Conservation (phyloP, 2,888 invertebrate genomes). For the Patella pellucida region DNA sequence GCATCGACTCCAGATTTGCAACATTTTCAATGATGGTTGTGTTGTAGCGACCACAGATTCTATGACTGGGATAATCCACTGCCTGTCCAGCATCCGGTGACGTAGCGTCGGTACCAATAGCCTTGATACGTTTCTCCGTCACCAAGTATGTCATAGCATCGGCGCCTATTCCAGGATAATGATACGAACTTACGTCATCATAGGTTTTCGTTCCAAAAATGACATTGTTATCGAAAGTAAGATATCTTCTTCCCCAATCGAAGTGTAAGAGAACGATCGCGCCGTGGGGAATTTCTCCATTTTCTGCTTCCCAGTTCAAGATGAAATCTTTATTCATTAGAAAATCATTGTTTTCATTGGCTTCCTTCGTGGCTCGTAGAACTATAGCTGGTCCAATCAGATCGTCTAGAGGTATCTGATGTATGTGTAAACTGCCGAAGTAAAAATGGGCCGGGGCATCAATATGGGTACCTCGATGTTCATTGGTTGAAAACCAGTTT, state of each 20-base stretch:
- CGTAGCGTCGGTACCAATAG: conserved; percentile 78
- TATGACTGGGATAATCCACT: conserved; percentile 72
- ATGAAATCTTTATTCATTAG: conserved; percentile 63
- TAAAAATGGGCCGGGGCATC: conserved; percentile 78
- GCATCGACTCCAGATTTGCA: conserved; percentile 64
- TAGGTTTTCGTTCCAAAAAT: conserved; percentile 26
- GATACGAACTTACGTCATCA: conserved; percentile 9
- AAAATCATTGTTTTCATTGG: conserved; percentile 41
- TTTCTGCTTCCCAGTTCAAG: conserved; percentile 67
- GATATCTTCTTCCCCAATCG: conserved; percentile 64
- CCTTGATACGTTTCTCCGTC: conserved; percentile 70
- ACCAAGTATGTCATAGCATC: conserved; percentile 77
- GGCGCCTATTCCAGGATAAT: conserved; percentile 70
- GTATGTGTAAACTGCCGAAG: conserved; percentile 72
- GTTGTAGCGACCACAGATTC: conserved; percentile 70
- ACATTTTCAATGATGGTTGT: conserved; percentile 77
- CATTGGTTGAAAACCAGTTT: conserved; percentile 75
- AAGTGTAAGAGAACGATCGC: conserved; percentile 70
- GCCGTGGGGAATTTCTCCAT: conserved; percentile 68
- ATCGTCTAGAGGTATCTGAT: conserved; percentile 73
- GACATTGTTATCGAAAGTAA: conserved; percentile 32
- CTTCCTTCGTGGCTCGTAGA: conserved; percentile 50
- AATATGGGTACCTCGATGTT: conserved; percentile 78
- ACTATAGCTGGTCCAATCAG: conserved; percentile 70
- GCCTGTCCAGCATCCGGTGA: conserved; percentile 76